A percentile compares a stretch with the other conserved stretches of the same genome.
Evolutionary conservation across 1,140 invertebrate genomes (phyloP).

Genomic region (Zaprionus davidi): DNA sequence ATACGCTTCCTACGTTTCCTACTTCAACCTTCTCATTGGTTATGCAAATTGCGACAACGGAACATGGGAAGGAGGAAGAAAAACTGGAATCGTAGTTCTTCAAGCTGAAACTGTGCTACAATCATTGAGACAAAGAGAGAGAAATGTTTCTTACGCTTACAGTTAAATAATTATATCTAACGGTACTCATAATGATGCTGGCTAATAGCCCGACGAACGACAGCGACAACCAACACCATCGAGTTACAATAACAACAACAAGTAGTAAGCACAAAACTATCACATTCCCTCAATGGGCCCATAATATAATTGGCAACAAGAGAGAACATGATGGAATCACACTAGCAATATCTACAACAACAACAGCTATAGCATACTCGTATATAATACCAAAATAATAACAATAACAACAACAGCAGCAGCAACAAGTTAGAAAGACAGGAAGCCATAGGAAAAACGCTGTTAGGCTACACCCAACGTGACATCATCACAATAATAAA

Average conservation of each 20-base stretch:
- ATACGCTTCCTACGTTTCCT: background rate
- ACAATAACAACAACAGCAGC: slow-evolving; percentile 37
- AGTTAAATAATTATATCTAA: slow-evolving; percentile 38
- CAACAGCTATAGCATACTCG: background rate
- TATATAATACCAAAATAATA: slow-evolving; percentile 49
- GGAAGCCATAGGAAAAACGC: slow-evolving; percentile 50
- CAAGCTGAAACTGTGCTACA: slow-evolving; percentile 33
- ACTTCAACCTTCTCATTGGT: slow-evolving; percentile 18
- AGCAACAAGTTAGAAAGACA: slow-evolving; percentile 48
- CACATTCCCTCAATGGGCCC: slow-evolving; percentile 21
- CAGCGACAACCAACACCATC: background rate
- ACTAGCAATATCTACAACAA: slow-evolving; percentile 25
- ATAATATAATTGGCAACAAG: slow-evolving; percentile 48
- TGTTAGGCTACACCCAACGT: slow-evolving; percentile 43
- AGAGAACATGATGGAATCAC: slow-evolving; percentile 52
- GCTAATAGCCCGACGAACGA: slow-evolving; percentile 40
- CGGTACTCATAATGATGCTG: slow-evolving; percentile 44
- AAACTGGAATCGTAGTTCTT: slow-evolving; percentile 13
- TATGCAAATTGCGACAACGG: slow-evolving; percentile 62
- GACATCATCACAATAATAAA: slow-evolving; percentile 48
- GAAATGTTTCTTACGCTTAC: slow-evolving; percentile 25
- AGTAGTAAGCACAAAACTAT: slow-evolving; percentile 25
- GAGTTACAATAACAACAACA: slow-evolving; percentile 3
- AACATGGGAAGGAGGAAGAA: slow-evolving; percentile 1
- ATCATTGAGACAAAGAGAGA: slow-evolving; percentile 10